Evolutionary conservation across 2,797 vertebrate genomes (phyloP), one percentile per base, ranked within the genome.

Genomic region (Tinamus major): DNA sequence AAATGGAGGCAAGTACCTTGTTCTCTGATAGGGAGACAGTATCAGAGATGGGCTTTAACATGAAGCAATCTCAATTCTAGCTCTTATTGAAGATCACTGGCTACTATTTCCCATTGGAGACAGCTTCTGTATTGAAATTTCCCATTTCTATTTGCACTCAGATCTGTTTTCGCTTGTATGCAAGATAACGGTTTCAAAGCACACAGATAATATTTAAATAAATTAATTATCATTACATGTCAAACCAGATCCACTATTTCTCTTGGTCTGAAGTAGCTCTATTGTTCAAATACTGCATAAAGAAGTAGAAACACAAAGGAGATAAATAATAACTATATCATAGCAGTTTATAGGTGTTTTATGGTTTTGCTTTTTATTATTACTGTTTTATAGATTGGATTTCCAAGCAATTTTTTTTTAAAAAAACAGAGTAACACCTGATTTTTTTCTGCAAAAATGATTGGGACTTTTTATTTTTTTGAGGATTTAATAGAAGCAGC

Each of bases 171-270:
- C 23, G 3, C 16, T 67, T 81, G 49, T 31, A 65, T 35, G 29
- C 16, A 63, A n/a, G 53, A 55, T 55, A 65, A 46, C 20, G 49
- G 13, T 71, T 86, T 78, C 53, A 71, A 80, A 91, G 49, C 19
- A 79, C 61, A 18, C 21, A 83, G 35, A 85, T 48, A 59, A 21
- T 46, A 68, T 35, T 79, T 83, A 85, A 92, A 71, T 85, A 44
- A 79, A 89, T 89, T 61, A 89, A 75, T 9, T 15, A 71, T 69
- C 35, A 71, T 76, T 72, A 89, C 76, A 56, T 87, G 33, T 93
- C 79, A 87, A 42, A 87, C 6, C 14, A 85, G 49, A 75, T 48
- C 9, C 37, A 41, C 53, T 59, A 10, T 58, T 10, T 6, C 4
- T 75, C 62, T 83, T 75, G 33, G 6, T 81, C n/a, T 83, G 41